Evolutionary conservation across 2,888 invertebrate genomes (phyloP), one percentile per base, ranked within the genome.

Genomic region (Meloe dianella): DNA sequence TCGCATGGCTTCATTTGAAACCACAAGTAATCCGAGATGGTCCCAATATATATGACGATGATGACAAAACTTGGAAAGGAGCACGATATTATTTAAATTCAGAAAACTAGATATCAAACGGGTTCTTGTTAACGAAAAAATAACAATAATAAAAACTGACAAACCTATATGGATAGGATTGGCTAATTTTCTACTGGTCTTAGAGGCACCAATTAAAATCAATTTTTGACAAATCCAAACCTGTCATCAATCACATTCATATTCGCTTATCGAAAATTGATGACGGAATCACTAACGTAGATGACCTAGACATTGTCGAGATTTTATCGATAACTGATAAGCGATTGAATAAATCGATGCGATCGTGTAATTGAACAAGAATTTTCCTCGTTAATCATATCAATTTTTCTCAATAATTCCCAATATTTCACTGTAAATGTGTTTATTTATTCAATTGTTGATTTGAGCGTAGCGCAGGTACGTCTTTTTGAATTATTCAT

Each of bases 11-110:
- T 78, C 79, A 79, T 80, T 71, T 69, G 71, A 76, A 78, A 80
- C 80, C 80, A 73, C 80, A 80, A 79, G 79, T 79, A 80, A 80
- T 79, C 77, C 77, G 79, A 80, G 75, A 77, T 73, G 70, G 73
- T 70, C 70, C 51, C 51, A 51, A 51, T 47, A 47, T 35, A 35
- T n/a, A n/a, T n/a, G n/a, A n/a, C 20, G 29, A 30, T 65, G 74
- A 77, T 76, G 78, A 77, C 76, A 76, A 74, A 78, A 78, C 77
- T 77, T 58, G 71, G 64, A 63, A 38, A 47, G 22, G 29, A 59
- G 59, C 41, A 17, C 62, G 64, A 68, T 59, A 74, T 20, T 74
- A 70, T 73, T 73, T 65, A 64, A 72, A 71, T 72, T 69, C 65
- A 66, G 47, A 71, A 69, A 73, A 70, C 67, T 51, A 24, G 51